Conservation (phyloP, 1,140 invertebrate genomes). For the Oryctes rhinoceros region DNA sequence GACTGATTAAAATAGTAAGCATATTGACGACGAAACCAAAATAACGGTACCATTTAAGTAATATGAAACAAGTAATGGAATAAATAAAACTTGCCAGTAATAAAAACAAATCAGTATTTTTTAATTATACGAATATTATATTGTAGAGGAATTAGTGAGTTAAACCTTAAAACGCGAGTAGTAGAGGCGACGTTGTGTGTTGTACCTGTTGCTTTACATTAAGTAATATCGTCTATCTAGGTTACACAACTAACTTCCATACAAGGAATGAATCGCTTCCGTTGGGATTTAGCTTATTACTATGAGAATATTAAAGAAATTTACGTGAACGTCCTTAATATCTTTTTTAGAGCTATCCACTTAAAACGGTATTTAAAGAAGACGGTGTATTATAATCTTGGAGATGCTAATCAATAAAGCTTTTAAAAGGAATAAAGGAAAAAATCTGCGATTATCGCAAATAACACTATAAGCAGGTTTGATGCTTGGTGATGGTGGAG, state of each 20-base stretch:
- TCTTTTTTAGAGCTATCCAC: too few species aligned
- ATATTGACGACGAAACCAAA: conserved; percentile 19
- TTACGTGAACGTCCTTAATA: too few species aligned
- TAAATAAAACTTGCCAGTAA: conserved; percentile 26
- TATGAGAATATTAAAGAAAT: neutral
- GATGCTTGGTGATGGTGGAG: too few species aligned
- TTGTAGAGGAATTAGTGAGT: neutral
- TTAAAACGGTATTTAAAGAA: too few species aligned
- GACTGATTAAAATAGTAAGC: conserved; percentile 40
- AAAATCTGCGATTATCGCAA: too few species aligned
- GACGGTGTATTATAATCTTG: neutral
- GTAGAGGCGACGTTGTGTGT: neutral
- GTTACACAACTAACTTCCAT: neutral
- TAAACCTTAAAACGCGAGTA: neutral
- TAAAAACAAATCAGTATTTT: conserved; percentile 31
- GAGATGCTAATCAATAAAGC: neutral
- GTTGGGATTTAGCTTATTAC: too few species aligned
- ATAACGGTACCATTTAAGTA: neutral
- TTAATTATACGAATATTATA: conserved; percentile 15
- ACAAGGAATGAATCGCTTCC: neutral
- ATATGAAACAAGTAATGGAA: neutral
- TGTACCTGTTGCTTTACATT: neutral
- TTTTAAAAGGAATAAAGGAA: too few species aligned
- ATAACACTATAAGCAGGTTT: too few species aligned
- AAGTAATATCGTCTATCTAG: neutral